These are phyloP conservation scores for Tetranychus piercei DNA, from an alignment of 2,888 invertebrate species.

Conservation along the genomic window DNA sequence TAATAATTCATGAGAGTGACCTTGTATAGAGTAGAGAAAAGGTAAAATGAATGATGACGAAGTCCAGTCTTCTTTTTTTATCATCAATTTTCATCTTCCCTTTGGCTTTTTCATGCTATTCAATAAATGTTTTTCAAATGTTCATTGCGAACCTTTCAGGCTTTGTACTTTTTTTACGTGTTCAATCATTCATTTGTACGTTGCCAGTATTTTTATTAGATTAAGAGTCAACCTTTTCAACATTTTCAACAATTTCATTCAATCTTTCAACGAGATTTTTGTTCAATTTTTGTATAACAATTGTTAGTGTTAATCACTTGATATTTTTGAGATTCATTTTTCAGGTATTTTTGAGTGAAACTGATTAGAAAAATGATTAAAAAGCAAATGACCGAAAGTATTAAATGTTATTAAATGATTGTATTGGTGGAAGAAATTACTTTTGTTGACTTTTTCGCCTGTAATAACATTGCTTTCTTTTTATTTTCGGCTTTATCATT, in stretches of 20 bases:
- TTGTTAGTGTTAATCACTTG: too few relatives aligned
- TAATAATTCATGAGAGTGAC: background rate
- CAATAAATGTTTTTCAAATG: background rate
- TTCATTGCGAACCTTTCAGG: background rate
- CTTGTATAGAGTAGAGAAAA: background rate
- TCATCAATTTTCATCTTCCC: background rate
- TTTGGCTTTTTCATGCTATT: background rate
- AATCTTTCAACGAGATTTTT: too few relatives aligned
- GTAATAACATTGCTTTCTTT: background rate
- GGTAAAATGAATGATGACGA: background rate
- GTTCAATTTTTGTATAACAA: too few relatives aligned
- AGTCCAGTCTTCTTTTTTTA: background rate
- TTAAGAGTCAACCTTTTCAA: too few relatives aligned
- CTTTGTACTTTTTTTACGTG: too few relatives aligned
- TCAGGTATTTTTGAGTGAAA: background rate
- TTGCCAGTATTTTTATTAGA: too few relatives aligned
- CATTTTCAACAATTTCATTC: too few relatives aligned
- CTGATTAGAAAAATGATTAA: background rate
- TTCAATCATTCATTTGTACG: too few relatives aligned
- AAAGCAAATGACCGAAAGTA: background rate
- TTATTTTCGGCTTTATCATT: background rate
- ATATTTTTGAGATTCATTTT: too few relatives aligned
- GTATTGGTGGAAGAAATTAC: background rate
- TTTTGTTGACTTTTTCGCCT: background rate
- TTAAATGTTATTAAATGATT: background rate